Evolutionary conservation across 2,113 vertebrate species (phyloP), one percentile per base, ranked within the genome.

Genomic region (Arizona elegans): DNA sequence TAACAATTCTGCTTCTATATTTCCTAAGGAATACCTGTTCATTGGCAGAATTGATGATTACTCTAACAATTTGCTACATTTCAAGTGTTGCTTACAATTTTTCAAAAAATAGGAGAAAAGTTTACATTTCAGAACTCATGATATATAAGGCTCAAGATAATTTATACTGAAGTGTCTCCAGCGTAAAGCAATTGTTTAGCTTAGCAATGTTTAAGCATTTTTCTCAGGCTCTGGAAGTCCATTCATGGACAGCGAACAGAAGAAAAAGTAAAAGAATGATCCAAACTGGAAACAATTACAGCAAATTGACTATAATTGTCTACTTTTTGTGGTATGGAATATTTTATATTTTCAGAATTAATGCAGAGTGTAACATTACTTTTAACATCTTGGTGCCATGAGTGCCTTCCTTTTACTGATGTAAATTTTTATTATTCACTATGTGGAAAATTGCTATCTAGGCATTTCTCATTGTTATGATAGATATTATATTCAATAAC

Each of bases 271-370:
- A 62, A 86, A 93, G 29, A 50, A 54, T 3, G 56, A 85, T 94
- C 56, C 89, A 92, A 93, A 90, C 86, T 15, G 59, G 90, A 95
- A 94, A 96, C 56, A 62, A 92, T 96, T 96, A 38, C 62, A 90
- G 17, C 0, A 0, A 56, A 94, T 96, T 94, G 93, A 87, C 38
- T 70, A 85, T 94, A 94, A 95, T 96, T 97, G 62, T 91, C 92
- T 94, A 91, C 94, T 95, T 96, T 95, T 92, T 92, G 86, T 93
- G 59, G 87, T 94, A 95, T 93, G 92, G 91, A 95, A 58, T 81
- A 81, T 92, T 94, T 97, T 96, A 95, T 95, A 90, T 96, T 96
- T 95, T 96, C 94, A 92, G 17, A 95, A 96, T 96, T 94, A 96
- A 62, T 43, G 89, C 85, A 88, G 94, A 93, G 92, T 87, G 91